A percentile compares a stretch with the other conserved stretches of the same genome.
Conservation (phyloP, 2,888 invertebrate genomes). For the Cyaniris semiargus region DNA sequence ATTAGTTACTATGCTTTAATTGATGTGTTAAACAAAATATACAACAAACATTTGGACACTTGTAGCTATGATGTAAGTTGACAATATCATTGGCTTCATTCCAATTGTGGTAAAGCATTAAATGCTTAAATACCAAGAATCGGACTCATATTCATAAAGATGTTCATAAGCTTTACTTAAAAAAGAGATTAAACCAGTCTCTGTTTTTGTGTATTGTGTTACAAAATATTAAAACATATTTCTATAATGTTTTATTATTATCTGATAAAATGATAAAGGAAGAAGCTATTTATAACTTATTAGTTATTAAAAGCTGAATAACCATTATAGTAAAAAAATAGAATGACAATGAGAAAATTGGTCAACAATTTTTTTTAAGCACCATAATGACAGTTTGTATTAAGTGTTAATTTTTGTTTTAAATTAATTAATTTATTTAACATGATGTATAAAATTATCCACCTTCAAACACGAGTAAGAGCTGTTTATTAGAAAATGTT, state of each 20-base stretch:
- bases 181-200: not conserved
- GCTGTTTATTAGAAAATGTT: not conserved
- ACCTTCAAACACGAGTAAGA: not conserved
- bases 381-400: no score
- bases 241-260: not conserved
- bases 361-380: no score
- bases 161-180: not conserved
- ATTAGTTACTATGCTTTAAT: not conserved
- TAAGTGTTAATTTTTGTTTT: no score
- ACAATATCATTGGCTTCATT: not conserved
- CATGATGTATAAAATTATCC: not conserved
- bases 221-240: not conserved
- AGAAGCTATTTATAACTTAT: not conserved
- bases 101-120: slow-evolving; percentile 3
- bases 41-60: not conserved
- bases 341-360: not conserved
- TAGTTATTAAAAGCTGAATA: not conserved
- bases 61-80: slow-evolving; percentile 16
- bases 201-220: not conserved
- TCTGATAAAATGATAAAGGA: not conserved
- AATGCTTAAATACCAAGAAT: not conserved
- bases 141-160: not conserved
- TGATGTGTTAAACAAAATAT: not conserved
- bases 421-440: no score
- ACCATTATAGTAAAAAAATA: not conserved